phyloP scores from a whole-genome alignment of 2,888 invertebrate genomes.

The Cheiracanthium punctorium region DNA sequence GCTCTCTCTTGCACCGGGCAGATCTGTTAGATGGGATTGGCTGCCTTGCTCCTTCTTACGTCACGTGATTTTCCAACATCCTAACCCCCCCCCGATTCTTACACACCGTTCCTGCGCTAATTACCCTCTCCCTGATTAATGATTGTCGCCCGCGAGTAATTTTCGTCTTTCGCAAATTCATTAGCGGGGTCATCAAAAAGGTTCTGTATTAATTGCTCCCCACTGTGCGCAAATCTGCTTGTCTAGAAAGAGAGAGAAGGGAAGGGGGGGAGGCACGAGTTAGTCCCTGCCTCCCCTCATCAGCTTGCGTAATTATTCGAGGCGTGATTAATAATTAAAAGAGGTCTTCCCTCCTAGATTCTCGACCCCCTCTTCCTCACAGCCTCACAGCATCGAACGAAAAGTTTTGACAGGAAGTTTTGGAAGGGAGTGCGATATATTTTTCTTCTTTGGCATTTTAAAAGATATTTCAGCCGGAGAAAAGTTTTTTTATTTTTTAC shows the following conservation, averaged over 20 bases:
- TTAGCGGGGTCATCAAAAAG: constrained; percentile 69
- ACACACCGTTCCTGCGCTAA: constrained; percentile 34
- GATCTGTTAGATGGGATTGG: constrained; percentile 64
- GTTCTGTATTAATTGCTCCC: constrained; percentile 61
- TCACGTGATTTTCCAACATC: constrained; percentile 44
- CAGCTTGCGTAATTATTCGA: constrained; percentile 59
- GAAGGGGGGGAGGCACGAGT: neutral
- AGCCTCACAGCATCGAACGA: neutral
- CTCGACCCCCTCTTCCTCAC: neutral
- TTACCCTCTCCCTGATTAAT: constrained; percentile 66
- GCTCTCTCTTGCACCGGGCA: neutral
- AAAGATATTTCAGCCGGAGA: neutral
- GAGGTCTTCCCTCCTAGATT: constrained; percentile 18
- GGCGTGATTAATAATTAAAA: constrained; percentile 68
- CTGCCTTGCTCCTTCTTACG: constrained; percentile 65
- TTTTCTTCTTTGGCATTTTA: constrained; percentile 17
- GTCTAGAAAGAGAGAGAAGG: neutral
- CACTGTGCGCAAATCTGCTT: constrained; percentile 19
- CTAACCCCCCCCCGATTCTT: neutral
- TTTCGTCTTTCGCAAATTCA: constrained; percentile 69
- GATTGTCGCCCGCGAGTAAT: constrained; percentile 66
- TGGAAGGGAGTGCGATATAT: constrained; percentile 29
- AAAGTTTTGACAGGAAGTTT: constrained; percentile 66
- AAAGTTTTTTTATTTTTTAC: neutral
- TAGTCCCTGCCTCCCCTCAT: constrained; percentile 40